Base-by-base conservation (phyloP, 2,797 vertebrate species). In the Onychomys leucogaster region DNA sequence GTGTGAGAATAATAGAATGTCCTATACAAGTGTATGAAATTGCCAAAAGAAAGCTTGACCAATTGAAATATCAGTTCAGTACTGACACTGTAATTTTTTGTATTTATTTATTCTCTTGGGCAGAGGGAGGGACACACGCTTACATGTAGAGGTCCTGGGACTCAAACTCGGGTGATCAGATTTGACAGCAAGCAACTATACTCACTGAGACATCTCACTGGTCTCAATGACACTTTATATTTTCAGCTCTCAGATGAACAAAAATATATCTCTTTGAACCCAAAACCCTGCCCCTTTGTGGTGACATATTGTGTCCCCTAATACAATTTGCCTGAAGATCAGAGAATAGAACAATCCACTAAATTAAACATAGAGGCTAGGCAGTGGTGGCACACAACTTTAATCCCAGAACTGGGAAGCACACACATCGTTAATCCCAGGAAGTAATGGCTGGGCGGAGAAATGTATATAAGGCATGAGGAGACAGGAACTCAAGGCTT, bases 211-310 rank as follows among this genome's bases (percentile, higher is more conserved):
- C 37, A 37, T 41, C n/a, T 41, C 16, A 23, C 61, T 32, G 41
- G 8, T 27, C 43, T 32, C 37, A 9, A 46, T 59, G 21, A 65
- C 59, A 37, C 25, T 29, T 90, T 90, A 59, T 19, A 6, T 77
- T 92, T 93, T 88, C 12, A 49, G 27, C 41, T 93, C 46, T 67
- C 37, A 88, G 5, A 37, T 94, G n/a, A 93, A 76, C 17, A 82
- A 37, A 95, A 83, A 29, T 23, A 32, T 16, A 65, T 57, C 71
- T 21, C 57, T 94, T 55, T 81, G 10, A 82, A 90, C 83, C 37
- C 71, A 46, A 43, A 93, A 29, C 32, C 55, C 73, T 46, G 1
- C 82, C 46, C 55, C 55, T 55, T 55, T 55, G 16, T 55, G 16
- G 55, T 55, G 55, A 55, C 16, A 17, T 55, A 55, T 55, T 55